Conservation (phyloP, 2,113 vertebrate species). For the Etia nguti region DNA sequence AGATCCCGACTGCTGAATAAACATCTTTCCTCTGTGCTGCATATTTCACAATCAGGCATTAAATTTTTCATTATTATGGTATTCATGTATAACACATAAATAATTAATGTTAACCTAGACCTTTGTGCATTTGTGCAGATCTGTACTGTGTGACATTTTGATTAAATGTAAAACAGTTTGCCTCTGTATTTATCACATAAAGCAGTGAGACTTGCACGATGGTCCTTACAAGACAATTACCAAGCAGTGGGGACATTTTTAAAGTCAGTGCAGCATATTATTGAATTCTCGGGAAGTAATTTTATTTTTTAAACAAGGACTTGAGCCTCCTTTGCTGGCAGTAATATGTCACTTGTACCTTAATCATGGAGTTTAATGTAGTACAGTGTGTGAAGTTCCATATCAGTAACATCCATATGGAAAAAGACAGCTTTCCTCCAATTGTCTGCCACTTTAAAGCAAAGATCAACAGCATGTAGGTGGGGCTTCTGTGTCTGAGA, state of each 20-base stretch:
- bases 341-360: background rate
- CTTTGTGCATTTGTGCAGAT: background rate
- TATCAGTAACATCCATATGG: background rate
- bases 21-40: background rate
- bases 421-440: background rate
- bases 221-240: background rate
- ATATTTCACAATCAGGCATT: background rate
- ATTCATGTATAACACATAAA: background rate
- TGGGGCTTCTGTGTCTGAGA: background rate
- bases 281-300: background rate
- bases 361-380: background rate
- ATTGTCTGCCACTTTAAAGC: background rate
- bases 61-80: background rate
- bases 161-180: background rate
- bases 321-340: background rate
- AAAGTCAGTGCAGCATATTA: background rate
- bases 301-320: background rate
- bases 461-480: background rate
- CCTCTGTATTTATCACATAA: background rate
- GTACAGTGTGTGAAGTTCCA: fast-evolving
- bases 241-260: background rate
- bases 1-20: background rate
- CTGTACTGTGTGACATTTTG: background rate
- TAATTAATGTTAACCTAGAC: background rate
- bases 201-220: background rate